Evolutionary conservation across 2,797 vertebrate species (phyloP).

Genomic region (Bradypodion pumilum): DNA sequence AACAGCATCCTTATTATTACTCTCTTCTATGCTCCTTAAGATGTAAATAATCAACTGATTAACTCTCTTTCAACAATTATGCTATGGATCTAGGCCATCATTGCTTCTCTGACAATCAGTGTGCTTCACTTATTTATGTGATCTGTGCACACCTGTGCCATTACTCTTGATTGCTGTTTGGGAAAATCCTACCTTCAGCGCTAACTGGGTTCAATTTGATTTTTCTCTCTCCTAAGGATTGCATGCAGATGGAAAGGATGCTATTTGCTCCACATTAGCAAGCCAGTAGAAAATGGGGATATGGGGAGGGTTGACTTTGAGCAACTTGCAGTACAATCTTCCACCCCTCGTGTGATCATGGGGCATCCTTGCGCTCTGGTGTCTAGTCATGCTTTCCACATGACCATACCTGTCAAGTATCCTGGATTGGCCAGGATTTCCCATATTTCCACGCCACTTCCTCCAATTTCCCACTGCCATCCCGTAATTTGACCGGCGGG

Average conservation of each 20-base stretch:
- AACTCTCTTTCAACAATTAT: slow-evolving; percentile 74
- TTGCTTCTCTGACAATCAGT: slow-evolving; percentile 71
- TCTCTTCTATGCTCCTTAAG: slow-evolving; percentile 69
- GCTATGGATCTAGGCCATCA: slow-evolving; percentile 70
- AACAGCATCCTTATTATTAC: slow-evolving; percentile 65
- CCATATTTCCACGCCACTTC: no score
- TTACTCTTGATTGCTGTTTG: slow-evolving; percentile 73
- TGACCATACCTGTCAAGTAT: no score
- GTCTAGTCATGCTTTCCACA: no score
- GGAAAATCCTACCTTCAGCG: slow-evolving; percentile 62
- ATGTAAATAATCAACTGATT: slow-evolving; percentile 77
- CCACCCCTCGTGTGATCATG: background rate
- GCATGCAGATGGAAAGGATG: slow-evolving; percentile 61
- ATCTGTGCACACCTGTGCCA: slow-evolving; percentile 73
- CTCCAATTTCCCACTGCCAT: no score
- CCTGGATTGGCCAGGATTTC: no score
- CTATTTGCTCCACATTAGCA: slow-evolving; percentile 60
- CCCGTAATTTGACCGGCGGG: no score
- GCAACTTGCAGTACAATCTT: slow-evolving; percentile 2
- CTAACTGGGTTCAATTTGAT: slow-evolving; percentile 57
- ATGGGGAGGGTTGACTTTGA: background rate
- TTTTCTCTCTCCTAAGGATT: slow-evolving; percentile 37
- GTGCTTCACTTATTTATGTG: slow-evolving; percentile 73
- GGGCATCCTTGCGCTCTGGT: no score
- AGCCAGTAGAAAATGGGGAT: slow-evolving; percentile 42